These are phyloP conservation scores for Hypolimnas misippus DNA, from an alignment of 2,888 invertebrate genomes.

Conservation along the genomic window DNA sequence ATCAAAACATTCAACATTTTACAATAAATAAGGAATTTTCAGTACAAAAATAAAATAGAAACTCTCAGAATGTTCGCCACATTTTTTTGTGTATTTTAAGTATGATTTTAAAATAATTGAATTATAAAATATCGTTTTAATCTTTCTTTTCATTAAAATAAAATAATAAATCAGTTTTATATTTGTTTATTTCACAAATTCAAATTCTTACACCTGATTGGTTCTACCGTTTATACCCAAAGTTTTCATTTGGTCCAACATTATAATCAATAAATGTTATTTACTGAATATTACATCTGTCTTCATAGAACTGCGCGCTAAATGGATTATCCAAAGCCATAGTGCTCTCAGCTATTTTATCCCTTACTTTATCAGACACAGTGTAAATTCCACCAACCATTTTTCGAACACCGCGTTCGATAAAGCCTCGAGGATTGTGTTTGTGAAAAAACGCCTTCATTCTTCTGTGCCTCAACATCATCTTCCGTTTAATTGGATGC, in stretches of 20 bases:
- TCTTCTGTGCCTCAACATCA: constrained; percentile 57
- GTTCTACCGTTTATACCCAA: no score
- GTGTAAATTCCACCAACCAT: constrained; percentile 63
- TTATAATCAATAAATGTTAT: background rate
- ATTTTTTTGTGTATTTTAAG: no score
- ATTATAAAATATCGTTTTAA: no score
- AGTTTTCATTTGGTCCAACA: background rate
- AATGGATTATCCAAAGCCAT: constrained; percentile 65
- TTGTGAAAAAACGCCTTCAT: constrained; percentile 65
- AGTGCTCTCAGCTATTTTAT: constrained; percentile 66
- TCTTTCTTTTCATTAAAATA: background rate
- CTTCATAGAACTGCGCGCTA: constrained; percentile 67
- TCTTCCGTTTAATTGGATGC: constrained; percentile 64
- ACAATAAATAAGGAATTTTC: no score
- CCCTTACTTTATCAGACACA: constrained; percentile 65
- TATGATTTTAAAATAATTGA: no score
- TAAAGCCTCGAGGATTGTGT: constrained; percentile 55
- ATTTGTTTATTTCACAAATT: background rate
- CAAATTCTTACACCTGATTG: background rate
- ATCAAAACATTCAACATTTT: no score
- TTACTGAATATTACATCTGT: constrained; percentile 63
- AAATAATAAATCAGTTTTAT: background rate
- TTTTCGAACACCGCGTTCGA: constrained; percentile 56
- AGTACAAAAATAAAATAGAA: no score
- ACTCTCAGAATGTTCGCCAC: no score